Percentiles rank a stretch among this genome's conserved stretches.
These are phyloP conservation scores for Cerastoderma edule DNA, from an alignment of 2,888 invertebrate genomes.

Conservation along the genomic window DNA sequence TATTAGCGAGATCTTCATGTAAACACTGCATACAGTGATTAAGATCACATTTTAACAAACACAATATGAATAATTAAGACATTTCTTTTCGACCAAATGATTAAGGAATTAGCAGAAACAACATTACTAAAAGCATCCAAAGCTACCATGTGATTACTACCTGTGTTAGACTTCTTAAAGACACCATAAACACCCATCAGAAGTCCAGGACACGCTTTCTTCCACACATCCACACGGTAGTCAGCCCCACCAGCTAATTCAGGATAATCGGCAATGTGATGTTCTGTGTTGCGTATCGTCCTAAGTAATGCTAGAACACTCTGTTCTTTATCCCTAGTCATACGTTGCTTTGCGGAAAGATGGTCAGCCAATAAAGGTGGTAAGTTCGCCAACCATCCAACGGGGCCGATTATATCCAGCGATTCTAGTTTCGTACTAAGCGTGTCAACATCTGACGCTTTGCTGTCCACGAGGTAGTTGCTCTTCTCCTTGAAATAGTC, in stretches of 20 bases:
- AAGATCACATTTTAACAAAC: too few species aligned
- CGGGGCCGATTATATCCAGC: not conserved
- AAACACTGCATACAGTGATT: too few species aligned
- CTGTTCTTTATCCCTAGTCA: not conserved
- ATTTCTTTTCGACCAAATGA: too few species aligned
- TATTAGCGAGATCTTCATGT: too few species aligned
- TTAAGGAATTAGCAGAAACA: too few species aligned
- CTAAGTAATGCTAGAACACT: conserved; percentile 10
- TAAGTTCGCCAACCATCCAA: conserved; percentile 10
- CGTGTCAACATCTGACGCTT: not conserved
- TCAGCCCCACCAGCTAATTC: conserved; percentile 4
- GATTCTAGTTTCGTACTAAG: not conserved
- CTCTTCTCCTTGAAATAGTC: conserved; percentile 10
- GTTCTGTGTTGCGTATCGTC: conserved; percentile 9
- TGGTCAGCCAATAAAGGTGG: not conserved
- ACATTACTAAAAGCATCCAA: too few species aligned
- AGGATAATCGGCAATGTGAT: conserved; percentile 10
- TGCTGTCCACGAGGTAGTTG: conserved; percentile 6
- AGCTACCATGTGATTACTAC: too few species aligned
- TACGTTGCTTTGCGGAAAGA: not conserved
- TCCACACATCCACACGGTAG: not conserved
- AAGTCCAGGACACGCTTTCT: conserved; percentile 1
- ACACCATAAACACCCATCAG: conserved; percentile 12
- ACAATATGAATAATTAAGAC: too few species aligned
- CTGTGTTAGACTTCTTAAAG: too few species aligned